Conservation (phyloP, 1,140 invertebrate genomes). For the Dufourea novaeangliae region DNA sequence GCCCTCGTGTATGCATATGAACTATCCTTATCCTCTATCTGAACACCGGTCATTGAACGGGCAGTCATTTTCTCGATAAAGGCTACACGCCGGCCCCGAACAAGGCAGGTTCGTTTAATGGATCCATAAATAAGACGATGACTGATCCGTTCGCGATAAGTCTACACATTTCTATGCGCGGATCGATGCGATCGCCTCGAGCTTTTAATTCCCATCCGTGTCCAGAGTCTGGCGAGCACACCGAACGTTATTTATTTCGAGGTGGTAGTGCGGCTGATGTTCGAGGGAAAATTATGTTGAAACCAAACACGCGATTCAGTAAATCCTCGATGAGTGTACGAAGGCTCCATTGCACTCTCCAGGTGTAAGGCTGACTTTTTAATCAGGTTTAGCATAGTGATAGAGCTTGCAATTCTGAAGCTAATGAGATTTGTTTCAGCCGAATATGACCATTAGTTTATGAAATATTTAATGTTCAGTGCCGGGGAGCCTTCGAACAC, state of each 20-base stretch:
- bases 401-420: no score
- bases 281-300: slow-evolving; percentile 7
- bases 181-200: neutral
- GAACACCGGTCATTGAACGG: slow-evolving; percentile 3
- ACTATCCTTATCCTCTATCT: slow-evolving; percentile 55
- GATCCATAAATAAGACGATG: slow-evolving; percentile 51
- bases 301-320: neutral
- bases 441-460: no score
- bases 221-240: neutral
- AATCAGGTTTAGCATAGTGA: no score
- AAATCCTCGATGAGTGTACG: no score
- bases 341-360: no score
- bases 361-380: no score
- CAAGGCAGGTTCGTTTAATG: slow-evolving; percentile 38
- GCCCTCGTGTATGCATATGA: slow-evolving; percentile 53
- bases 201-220: slow-evolving; percentile 37
- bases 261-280: neutral
- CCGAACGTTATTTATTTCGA: slow-evolving; percentile 6
- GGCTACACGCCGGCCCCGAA: neutral
- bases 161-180: neutral
- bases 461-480: no score
- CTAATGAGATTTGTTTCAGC: no score
- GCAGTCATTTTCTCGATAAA: slow-evolving; percentile 49
- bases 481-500: no score
- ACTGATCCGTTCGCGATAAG: slow-evolving; percentile 52